These are phyloP conservation scores for Clostera curtula DNA, from an alignment of 2,888 invertebrate species.

Conservation along the genomic window DNA sequence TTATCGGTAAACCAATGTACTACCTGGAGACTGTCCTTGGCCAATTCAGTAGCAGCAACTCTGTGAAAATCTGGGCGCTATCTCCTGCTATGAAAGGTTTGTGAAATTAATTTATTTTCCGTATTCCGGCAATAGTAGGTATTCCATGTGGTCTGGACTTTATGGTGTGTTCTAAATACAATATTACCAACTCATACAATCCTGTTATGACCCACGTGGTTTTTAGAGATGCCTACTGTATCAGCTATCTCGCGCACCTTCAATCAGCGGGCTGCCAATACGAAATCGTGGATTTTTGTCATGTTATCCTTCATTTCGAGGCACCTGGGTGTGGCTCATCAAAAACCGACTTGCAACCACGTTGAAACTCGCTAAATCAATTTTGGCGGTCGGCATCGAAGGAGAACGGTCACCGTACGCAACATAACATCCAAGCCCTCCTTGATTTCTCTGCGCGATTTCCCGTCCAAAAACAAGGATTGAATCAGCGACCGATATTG, in stretches of 20 bases:
- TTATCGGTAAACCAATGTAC: conserved; percentile 87
- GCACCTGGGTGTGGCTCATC: conserved; percentile 7
- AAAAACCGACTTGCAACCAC: conserved; percentile 16
- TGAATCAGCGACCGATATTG: no score
- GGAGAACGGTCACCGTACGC: conserved; percentile 12
- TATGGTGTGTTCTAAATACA: no score
- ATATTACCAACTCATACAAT: no score
- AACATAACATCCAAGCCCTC: conserved; percentile 13
- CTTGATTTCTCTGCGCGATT: no score
- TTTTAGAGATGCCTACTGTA: conserved; percentile 23
- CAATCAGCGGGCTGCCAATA: no score
- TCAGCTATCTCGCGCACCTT: conserved; percentile 28
- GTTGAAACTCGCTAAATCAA: conserved; percentile 15
- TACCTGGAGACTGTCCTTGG: conserved; percentile 89
- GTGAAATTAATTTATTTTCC: not conserved
- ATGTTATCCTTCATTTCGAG: conserved; percentile 13
- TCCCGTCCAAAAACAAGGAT: no score
- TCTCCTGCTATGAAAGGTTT: conserved; percentile 86
- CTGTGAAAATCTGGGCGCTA: conserved; percentile 80
- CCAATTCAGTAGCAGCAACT: conserved; percentile 87
- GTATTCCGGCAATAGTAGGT: no score
- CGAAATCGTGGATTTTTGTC: not conserved
- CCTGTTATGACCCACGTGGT: conserved; percentile 17
- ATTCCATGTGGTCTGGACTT: no score
- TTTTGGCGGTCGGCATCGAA: conserved; percentile 15